Evolutionary conservation across 2,113 vertebrate species (phyloP).

Genomic region (Lathamus discolor): DNA sequence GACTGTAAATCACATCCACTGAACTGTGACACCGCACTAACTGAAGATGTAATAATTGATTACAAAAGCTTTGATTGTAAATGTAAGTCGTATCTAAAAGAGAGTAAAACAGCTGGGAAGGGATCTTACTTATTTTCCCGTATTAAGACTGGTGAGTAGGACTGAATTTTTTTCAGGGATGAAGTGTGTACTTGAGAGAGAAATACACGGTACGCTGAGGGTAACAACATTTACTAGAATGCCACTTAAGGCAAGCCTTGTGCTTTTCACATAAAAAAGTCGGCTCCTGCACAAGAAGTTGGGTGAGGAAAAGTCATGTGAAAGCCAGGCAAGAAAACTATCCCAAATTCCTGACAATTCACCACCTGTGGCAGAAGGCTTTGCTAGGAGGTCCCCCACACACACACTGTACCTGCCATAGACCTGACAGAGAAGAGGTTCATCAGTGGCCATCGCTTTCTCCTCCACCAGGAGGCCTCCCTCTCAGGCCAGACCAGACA

Average conservation of each 20-base stretch:
- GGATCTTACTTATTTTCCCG: background rate
- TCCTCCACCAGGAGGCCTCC: background rate
- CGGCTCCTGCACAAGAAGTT: background rate
- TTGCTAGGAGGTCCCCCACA: background rate
- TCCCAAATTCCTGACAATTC: background rate
- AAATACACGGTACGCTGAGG: background rate
- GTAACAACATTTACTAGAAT: background rate
- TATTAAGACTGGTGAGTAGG: background rate
- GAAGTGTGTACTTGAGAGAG: background rate
- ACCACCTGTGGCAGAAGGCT: background rate
- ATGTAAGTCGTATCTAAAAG: background rate
- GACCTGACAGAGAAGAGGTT: background rate
- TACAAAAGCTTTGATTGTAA: too few species aligned
- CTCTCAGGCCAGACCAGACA: background rate
- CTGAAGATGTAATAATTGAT: too few species aligned
- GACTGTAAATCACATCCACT: too few species aligned
- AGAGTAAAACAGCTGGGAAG: background rate
- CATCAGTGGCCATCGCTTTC: too few species aligned
- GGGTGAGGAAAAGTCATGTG: background rate
- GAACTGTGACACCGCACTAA: too few species aligned
- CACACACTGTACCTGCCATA: fast-evolving
- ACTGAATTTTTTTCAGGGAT: background rate
- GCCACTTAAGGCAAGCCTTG: background rate
- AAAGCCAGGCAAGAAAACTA: background rate
- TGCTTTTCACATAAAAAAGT: background rate